A percentile compares a stretch with the other conserved stretches of the same genome.
Evolutionary conservation across 1,140 invertebrate genomes (phyloP).

Genomic region (Drosophila paulistorum): DNA sequence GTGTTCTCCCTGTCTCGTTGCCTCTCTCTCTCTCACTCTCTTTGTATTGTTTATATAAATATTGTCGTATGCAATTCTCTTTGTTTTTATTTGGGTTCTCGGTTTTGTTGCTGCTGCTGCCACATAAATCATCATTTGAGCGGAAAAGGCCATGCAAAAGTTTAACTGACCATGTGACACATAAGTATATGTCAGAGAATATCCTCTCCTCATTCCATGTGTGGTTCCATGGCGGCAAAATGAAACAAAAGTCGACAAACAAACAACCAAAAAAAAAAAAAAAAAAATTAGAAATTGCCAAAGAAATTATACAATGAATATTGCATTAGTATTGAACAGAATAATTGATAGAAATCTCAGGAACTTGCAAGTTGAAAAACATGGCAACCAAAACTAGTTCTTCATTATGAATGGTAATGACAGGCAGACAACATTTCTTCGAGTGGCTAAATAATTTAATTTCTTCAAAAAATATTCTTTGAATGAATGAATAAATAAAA

Average conservation of each 20-base stretch:
- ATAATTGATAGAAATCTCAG: constrained; percentile 4
- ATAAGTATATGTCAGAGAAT: constrained; percentile 54
- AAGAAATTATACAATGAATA: constrained; percentile 21
- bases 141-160: constrained; percentile 72
- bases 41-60: constrained; percentile 23
- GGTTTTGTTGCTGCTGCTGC: constrained; percentile 31
- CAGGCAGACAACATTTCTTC: not conserved
- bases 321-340: not conserved
- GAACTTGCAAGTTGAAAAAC: not conserved
- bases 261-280: not conserved
- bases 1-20: constrained; percentile 20
- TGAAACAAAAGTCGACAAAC: not conserved
- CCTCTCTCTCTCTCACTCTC: not conserved
- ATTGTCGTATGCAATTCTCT: constrained; percentile 55
- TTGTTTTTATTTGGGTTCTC: constrained; percentile 48
- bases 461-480: not conserved
- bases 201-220: constrained; percentile 2
- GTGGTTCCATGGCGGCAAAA: too few relatives aligned
- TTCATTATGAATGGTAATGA: not conserved
- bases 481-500: too few relatives aligned
- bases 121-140: constrained; percentile 58
- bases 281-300: not conserved
- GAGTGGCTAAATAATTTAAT: not conserved
- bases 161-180: constrained; percentile 77
- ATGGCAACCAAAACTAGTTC: not conserved